Evolutionary conservation across 2,888 invertebrate genomes (phyloP).

Genomic region (Lepidocyrtoides sp.): DNA sequence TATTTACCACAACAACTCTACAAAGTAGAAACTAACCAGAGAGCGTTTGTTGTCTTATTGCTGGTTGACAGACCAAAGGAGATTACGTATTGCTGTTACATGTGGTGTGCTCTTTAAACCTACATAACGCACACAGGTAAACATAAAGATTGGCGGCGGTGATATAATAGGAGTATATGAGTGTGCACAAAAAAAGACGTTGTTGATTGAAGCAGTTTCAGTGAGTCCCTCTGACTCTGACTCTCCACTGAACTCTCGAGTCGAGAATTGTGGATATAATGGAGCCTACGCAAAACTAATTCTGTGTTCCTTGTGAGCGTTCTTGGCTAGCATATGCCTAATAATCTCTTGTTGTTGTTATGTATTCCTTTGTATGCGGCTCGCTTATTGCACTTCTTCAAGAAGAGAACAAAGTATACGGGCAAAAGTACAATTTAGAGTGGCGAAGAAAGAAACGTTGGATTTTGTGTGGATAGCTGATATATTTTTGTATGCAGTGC

Average conservation of each 20-base stretch:
- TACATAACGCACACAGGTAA: slow-evolving; percentile 15
- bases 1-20: slow-evolving; percentile 35
- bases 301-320: neutral
- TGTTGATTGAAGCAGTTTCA: slow-evolving; percentile 4
- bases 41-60: neutral
- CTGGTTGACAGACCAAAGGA: slow-evolving; percentile 24
- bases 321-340: neutral
- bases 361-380: neutral
- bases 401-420: neutral
- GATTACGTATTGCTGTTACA: slow-evolving; percentile 19
- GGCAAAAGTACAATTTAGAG: slow-evolving; percentile 44
- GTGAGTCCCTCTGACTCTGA: neutral
- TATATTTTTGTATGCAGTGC: slow-evolving; percentile 1
- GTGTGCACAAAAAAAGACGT: neutral
- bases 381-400: no score
- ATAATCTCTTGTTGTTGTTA: neutral
- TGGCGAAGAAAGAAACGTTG: slow-evolving; percentile 6
- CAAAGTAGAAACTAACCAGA: neutral
- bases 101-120: slow-evolving; percentile 26
- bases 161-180: neutral
- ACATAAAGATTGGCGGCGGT: neutral
- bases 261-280: neutral
- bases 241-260: neutral
- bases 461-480: slow-evolving; percentile 9
- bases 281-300: slow-evolving; percentile 58